Evolutionary conservation across 2,888 invertebrate species (phyloP).

Genomic region (Esperia sulphurella): DNA sequence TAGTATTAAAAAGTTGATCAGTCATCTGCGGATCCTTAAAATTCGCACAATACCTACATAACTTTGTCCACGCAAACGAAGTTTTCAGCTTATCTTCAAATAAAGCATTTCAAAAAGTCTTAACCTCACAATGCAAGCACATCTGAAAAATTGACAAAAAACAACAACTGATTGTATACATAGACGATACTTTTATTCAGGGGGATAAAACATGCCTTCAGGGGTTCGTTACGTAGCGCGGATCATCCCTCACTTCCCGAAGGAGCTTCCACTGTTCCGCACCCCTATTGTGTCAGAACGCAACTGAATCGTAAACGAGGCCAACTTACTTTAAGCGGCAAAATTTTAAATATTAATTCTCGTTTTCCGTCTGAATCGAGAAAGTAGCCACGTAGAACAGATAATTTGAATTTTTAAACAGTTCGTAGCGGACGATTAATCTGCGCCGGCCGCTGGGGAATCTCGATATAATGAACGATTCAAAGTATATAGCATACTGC

Average conservation of each 20-base stretch:
- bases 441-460: constrained; percentile 26
- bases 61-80: too few relatives aligned
- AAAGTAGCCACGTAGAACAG: constrained; percentile 49
- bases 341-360: constrained; percentile 53
- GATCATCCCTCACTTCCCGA: constrained; percentile 37
- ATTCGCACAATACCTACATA: too few relatives aligned
- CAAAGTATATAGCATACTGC: constrained; percentile 19
- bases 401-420: constrained; percentile 65
- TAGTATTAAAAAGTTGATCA: too few relatives aligned
- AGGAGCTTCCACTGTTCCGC: constrained; percentile 23
- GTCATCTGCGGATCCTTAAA: too few relatives aligned
- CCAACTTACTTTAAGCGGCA: constrained; percentile 19
- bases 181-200: constrained; percentile 51
- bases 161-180: constrained; percentile 17
- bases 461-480: constrained; percentile 28
- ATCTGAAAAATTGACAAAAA: not conserved
- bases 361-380: constrained; percentile 39
- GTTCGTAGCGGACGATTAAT: constrained; percentile 50
- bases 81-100: too few relatives aligned
- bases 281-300: constrained; percentile 16
- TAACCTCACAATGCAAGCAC: not conserved
- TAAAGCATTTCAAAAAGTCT: not conserved
- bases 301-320: constrained; percentile 12
- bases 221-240: constrained; percentile 57
- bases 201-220: constrained; percentile 46